Percentiles rank a stretch among this genome's conserved stretches.
Conservation (phyloP, 30 jellyfish, hydroid and myxozoan species). For the Hydractinia symbiolongicarpus region DNA sequence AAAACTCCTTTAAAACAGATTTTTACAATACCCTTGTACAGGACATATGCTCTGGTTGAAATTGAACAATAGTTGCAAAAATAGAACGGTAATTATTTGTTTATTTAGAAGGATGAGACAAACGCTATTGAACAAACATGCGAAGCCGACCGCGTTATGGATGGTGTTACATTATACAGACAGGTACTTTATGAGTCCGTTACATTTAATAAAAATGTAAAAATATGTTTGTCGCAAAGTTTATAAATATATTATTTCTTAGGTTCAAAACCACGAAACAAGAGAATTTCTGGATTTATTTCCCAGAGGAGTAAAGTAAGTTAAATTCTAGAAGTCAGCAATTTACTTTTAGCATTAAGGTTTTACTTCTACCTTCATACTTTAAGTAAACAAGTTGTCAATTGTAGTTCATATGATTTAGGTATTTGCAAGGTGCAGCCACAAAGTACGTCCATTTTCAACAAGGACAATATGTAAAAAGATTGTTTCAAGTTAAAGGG, state of each 20-base stretch:
- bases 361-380: not conserved
- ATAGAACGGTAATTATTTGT: not conserved
- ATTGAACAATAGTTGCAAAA: too few relatives aligned
- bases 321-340: not conserved
- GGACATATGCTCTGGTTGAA: too few relatives aligned
- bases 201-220: too few relatives aligned
- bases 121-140: not conserved
- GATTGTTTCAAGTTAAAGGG: slow-evolving; percentile 71
- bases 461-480: slow-evolving; percentile 33
- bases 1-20: too few relatives aligned
- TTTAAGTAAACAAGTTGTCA: not conserved
- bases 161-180: not conserved
- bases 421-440: slow-evolving; percentile 55
- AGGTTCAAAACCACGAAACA: slow-evolving; percentile 67
- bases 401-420: not conserved
- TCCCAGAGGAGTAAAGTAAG: slow-evolving; percentile 62
- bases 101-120: slow-evolving; percentile 1
- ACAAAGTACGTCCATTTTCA: slow-evolving; percentile 41
- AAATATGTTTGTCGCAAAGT: not conserved
- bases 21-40: too few relatives aligned
- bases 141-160: not conserved
- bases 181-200: slow-evolving; percentile 1
- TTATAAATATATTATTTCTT: not conserved
- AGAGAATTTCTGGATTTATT: slow-evolving; percentile 61
- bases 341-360: not conserved